phyloP scores from a whole-genome alignment of 64 coral and sea anemone species.

The Montipora foliosa region DNA sequence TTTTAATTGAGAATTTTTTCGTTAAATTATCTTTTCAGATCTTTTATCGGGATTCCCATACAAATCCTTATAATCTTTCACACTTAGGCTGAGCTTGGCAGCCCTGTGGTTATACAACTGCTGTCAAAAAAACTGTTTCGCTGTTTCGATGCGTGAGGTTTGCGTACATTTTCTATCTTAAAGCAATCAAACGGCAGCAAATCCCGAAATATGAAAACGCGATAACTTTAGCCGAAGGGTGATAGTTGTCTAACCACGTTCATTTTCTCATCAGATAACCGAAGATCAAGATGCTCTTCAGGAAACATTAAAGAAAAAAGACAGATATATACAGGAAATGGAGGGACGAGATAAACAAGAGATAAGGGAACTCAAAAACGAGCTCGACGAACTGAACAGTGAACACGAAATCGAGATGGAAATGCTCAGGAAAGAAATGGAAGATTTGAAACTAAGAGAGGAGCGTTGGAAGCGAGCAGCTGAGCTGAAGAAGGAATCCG shows the following conservation, averaged over 20 bases:
- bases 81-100: too few species aligned
- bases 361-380: slow-evolving; percentile 66
- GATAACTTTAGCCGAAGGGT: too few species aligned
- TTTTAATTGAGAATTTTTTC: too few species aligned
- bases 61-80: too few species aligned
- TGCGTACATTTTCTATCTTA: too few species aligned
- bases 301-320: slow-evolving; percentile 72
- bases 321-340: slow-evolving; percentile 78
- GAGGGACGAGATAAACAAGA: slow-evolving; percentile 67
- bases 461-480: slow-evolving; percentile 50
- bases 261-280: slow-evolving; percentile 53
- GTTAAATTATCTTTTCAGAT: too few species aligned
- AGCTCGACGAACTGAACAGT: slow-evolving; percentile 78
- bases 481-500: slow-evolving; percentile 28
- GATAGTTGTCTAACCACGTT: not conserved
- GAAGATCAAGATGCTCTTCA: slow-evolving; percentile 78
- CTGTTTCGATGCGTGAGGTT: too few species aligned
- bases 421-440: slow-evolving; percentile 80
- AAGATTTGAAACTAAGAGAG: slow-evolving; percentile 50
- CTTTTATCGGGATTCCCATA: too few species aligned
- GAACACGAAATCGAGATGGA: slow-evolving; percentile 81
- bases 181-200: too few species aligned
- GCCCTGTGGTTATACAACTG: too few species aligned
- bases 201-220: too few species aligned
- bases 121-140: too few species aligned